Evolutionary conservation across 2,797 vertebrate genomes (phyloP), one percentile per base, ranked within the genome.

Genomic region (Tarsius wallacei): DNA sequence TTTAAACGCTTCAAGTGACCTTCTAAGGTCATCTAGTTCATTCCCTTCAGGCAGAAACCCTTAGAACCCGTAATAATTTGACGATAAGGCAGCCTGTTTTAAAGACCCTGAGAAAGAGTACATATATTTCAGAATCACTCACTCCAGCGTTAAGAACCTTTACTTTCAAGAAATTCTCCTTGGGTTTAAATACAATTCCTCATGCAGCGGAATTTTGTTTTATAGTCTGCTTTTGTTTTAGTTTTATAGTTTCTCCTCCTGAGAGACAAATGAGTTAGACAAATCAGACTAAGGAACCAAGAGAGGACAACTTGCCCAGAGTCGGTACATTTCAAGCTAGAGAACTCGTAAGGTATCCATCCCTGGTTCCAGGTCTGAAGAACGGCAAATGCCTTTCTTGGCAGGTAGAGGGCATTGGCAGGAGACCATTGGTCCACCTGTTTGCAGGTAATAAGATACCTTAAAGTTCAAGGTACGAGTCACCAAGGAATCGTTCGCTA

Each of bases 11-110:
- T 81, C n/a, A 8, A 51, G 26, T 91, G 92, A 91, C 70, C 61
- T 97, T 68, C 36, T 70, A 84, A 93, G 76, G 71, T 97, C 94
- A 93, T 17, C 59, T 15, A 33, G 88, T 96, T 96, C 80, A 93
- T 28, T 61, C 74, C 78, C 83, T 90, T 61, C 22, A 64, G 82
- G 76, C 88, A 94, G 61, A 93, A 95, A 63, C 49, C 17, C 55
- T 84, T 51, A 55, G 86, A 95, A 66, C 11, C 63, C 59, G 36
- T 0, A 33, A 49, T 68, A 82, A 93, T 77, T 47, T 0, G 14
- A 57, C 33, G 87, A 81, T 68, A 33, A 84, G 61, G 57, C 71
- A 81, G 82, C 42, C 51, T 93, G 81, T 51, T 59, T 71, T 53
- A 78, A 87, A 70, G 51, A 80, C 26, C n/a, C 83, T 8, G 47